Evolutionary conservation across 1,140 invertebrate genomes (phyloP).

Genomic region (Pachypeltis micranthus): DNA sequence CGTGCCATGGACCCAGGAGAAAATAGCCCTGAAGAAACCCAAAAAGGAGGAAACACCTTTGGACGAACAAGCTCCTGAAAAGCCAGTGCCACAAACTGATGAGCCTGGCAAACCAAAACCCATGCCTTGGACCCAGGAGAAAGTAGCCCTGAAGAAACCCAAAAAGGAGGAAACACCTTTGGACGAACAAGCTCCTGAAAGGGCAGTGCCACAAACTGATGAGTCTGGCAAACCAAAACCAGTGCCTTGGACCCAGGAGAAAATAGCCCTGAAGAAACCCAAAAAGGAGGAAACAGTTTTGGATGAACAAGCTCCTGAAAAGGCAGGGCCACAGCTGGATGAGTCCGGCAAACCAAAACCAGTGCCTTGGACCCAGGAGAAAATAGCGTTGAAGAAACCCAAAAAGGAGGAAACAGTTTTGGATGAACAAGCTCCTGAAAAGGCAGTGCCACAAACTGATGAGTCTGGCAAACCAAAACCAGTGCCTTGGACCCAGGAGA

Average conservation of each 20-base stretch:
- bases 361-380: conserved; percentile 34
- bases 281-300: too few relatives aligned
- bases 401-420: conserved; percentile 28
- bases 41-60: conserved; percentile 2
- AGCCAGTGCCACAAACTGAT: background rate
- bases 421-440: conserved; percentile 23
- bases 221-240: background rate
- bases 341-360: too few relatives aligned
- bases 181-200: conserved; percentile 8
- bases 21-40: conserved; percentile 23
- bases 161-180: conserved; percentile 25
- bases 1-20: conserved; percentile 24
- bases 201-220: too few relatives aligned
- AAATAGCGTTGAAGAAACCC: conserved; percentile 30
- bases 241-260: conserved; percentile 34
- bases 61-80: too few relatives aligned
- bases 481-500: conserved; percentile 40
- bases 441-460: too few relatives aligned
- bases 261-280: conserved; percentile 30
- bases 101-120: background rate
- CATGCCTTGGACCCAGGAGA: conserved; percentile 27
- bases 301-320: conserved; percentile 27
- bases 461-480: too few relatives aligned
- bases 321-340: too few relatives aligned
- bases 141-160: conserved; percentile 32